Conservation (phyloP, 2,888 invertebrate genomes). For the Allolobophora icterica region DNA sequence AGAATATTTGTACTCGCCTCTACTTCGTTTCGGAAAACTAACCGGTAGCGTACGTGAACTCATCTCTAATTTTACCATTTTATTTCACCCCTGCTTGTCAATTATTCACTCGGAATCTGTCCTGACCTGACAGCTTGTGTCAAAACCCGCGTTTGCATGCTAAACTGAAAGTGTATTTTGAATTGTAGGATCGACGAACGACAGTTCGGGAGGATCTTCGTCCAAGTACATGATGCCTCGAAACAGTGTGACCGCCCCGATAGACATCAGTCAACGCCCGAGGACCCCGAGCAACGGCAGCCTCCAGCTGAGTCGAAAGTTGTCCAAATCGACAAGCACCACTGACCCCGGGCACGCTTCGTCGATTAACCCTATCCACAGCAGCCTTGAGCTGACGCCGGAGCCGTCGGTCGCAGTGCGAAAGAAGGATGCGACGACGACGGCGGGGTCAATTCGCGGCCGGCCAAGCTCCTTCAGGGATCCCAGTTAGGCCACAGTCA, state of each 20-base stretch:
- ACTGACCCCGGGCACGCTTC: not conserved
- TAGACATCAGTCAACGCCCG: not conserved
- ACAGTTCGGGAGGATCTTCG: not conserved
- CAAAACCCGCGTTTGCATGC: too few species aligned
- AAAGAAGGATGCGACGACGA: not conserved
- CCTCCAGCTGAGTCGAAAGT: not conserved
- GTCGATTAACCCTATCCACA: not conserved
- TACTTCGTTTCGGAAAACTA: too few species aligned
- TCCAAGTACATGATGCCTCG: not conserved
- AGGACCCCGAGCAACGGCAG: not conserved
- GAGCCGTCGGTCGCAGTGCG: not conserved
- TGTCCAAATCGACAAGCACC: not conserved
- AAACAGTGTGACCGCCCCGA: not conserved
- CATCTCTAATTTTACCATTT: too few species aligned
- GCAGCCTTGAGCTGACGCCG: not conserved
- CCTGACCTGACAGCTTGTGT: too few species aligned
- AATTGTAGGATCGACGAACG: not conserved
- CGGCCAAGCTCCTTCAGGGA: not conserved
- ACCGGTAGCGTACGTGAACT: too few species aligned
- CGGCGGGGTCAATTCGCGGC: not conserved
- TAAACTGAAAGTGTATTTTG: not conserved
- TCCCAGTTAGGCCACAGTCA: not conserved
- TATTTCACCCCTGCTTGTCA: too few species aligned
- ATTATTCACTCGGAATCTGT: too few species aligned
- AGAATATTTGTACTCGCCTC: too few species aligned